Conservation (phyloP, 2,888 invertebrate genomes). For the Drosophila antonietae region DNA sequence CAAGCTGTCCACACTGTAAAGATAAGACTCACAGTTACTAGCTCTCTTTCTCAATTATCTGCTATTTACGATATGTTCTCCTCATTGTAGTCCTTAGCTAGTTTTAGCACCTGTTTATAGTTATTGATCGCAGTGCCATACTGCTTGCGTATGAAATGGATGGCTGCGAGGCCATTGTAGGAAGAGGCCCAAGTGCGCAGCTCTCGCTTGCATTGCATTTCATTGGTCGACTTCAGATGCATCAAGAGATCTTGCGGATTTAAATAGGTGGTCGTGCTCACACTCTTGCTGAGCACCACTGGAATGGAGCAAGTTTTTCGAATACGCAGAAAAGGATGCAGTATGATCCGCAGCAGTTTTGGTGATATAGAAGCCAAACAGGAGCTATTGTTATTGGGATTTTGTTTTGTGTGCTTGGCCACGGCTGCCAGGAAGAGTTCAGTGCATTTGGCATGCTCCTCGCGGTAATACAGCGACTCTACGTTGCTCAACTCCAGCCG, state of each 20-base stretch:
- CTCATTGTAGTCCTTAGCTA: slow-evolving; percentile 82
- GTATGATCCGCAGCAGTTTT: slow-evolving; percentile 81
- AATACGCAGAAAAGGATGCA: slow-evolving; percentile 88
- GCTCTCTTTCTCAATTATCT: neutral
- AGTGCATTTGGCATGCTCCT: slow-evolving; percentile 86
- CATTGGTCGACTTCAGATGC: slow-evolving; percentile 88
- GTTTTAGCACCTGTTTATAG: slow-evolving; percentile 87
- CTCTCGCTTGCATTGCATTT: slow-evolving; percentile 87
- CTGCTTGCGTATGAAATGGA: slow-evolving; percentile 86
- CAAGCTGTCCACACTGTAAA: slow-evolving; percentile 87
- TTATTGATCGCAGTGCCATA: slow-evolving; percentile 86
- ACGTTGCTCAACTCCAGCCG: slow-evolving; percentile 89
- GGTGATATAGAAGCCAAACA: slow-evolving; percentile 85
- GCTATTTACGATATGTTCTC: slow-evolving; percentile 71
- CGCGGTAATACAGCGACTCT: slow-evolving; percentile 90
- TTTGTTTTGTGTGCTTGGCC: slow-evolving; percentile 57
- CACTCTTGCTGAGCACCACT: slow-evolving; percentile 46
- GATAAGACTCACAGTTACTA: neutral
- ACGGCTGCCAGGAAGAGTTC: slow-evolving; percentile 85
- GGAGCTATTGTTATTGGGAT: slow-evolving; percentile 29
- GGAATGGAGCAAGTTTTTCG: slow-evolving; percentile 91
- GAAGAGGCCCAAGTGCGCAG: slow-evolving; percentile 87
- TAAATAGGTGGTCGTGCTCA: slow-evolving; percentile 83
- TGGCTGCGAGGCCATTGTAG: slow-evolving; percentile 89
- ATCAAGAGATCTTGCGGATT: slow-evolving; percentile 88